phyloP scores from a whole-genome alignment of 1,140 invertebrate species.

The Solenopsis fugax region DNA sequence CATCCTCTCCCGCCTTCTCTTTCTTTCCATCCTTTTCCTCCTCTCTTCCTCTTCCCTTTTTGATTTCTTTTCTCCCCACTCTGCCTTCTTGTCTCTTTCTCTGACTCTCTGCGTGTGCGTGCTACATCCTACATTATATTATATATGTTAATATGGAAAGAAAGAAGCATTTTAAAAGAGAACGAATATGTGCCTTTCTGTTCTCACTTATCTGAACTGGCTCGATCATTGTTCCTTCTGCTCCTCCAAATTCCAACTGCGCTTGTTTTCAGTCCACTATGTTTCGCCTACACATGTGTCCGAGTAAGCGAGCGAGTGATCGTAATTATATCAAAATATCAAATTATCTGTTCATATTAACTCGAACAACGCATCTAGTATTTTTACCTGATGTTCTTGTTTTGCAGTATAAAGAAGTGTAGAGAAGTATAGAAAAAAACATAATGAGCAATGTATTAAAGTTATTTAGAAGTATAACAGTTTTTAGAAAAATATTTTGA shows the following conservation, averaged over 20 bases:
- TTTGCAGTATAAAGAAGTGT: too few relatives aligned
- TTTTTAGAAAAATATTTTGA: too few relatives aligned
- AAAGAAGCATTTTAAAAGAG: neutral
- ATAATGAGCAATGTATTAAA: too few relatives aligned
- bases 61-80: neutral
- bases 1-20: too few relatives aligned
- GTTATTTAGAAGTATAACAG: too few relatives aligned
- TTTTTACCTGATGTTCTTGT: too few relatives aligned
- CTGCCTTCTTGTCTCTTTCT: neutral
- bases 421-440: too few relatives aligned
- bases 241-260: neutral
- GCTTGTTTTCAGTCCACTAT: neutral
- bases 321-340: neutral
- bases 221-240: constrained; percentile 61
- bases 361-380: too few relatives aligned
- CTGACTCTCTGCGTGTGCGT: neutral
- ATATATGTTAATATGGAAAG: neutral
- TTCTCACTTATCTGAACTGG: constrained; percentile 60
- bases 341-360: neutral
- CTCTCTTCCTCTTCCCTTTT: neutral
- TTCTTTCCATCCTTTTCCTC: too few relatives aligned
- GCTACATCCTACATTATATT: neutral
- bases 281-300: too few relatives aligned
- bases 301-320: neutral
- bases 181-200: constrained; percentile 64